A percentile compares a stretch with the other conserved stretches of the same genome.
These are phyloP conservation scores for Liopterus haemorrhoidalis DNA, from an alignment of 2,888 invertebrate genomes.

Conservation along the genomic window DNA sequence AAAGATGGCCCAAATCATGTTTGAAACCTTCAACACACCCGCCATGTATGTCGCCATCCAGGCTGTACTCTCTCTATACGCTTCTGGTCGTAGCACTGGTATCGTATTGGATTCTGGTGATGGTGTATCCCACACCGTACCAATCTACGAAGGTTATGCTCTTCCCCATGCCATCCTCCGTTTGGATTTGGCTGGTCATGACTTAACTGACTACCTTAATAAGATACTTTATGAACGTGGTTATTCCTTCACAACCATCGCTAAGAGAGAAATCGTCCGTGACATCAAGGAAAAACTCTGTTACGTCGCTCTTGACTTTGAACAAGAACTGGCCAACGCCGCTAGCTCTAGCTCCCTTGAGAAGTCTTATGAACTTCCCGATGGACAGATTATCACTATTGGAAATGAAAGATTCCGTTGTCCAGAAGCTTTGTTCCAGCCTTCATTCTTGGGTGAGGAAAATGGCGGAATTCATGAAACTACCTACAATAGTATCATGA, in stretches of 20 bases:
- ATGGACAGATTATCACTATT: conserved; percentile 87
- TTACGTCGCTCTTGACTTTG: conserved; percentile 86
- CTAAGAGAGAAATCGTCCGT: conserved; percentile 89
- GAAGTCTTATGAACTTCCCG: conserved; percentile 92
- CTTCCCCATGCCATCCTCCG: conserved; percentile 89
- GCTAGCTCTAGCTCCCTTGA: conserved; percentile 86
- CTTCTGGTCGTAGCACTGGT: conserved; percentile 94
- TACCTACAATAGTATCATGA: conserved; percentile 95
- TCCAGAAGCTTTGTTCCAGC: conserved; percentile 93
- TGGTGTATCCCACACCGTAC: conserved; percentile 93
- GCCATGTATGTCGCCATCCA: conserved; percentile 95
- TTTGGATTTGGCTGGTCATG: conserved; percentile 87
- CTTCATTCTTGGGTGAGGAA: conserved; percentile 83
- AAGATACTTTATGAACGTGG: conserved; percentile 89
- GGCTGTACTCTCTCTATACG: conserved; percentile 87
- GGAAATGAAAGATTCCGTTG: conserved; percentile 92
- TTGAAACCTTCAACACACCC: conserved; percentile 88
- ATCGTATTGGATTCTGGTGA: conserved; percentile 93
- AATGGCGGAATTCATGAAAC: conserved; percentile 85
- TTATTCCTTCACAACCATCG: conserved; percentile 86
- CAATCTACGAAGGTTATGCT: conserved; percentile 92
- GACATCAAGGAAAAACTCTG: conserved; percentile 93
- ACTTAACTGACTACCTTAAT: conserved; percentile 89
- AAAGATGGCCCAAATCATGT: conserved; percentile 92
- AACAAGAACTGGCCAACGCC: conserved; percentile 92